These are phyloP conservation scores for Pharmacophagus antenor DNA, from an alignment of 2,888 invertebrate species.

Conservation along the genomic window DNA sequence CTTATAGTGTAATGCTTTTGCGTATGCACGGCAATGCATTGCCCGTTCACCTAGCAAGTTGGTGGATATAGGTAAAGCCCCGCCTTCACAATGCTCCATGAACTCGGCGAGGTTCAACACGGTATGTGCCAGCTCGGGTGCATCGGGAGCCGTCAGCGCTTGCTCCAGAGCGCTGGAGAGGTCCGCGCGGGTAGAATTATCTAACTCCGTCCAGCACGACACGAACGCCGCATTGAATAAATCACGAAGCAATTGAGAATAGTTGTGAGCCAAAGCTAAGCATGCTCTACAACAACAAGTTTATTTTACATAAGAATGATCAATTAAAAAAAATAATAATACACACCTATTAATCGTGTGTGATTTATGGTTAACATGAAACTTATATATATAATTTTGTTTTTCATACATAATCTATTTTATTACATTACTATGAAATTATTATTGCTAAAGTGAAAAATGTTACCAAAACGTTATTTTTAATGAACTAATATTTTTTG, in stretches of 20 bases:
- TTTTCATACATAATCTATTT: no score
- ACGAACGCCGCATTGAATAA: slow-evolving; percentile 99
- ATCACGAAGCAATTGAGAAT: slow-evolving; percentile 96
- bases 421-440: no score
- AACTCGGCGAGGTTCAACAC: slow-evolving; percentile 98
- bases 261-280: slow-evolving; percentile 94
- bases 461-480: no score
- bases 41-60: slow-evolving; percentile 94
- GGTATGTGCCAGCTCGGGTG: slow-evolving; percentile 97
- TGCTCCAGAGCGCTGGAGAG: slow-evolving; percentile 92
- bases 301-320: background rate
- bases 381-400: no score
- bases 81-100: slow-evolving; percentile 99
- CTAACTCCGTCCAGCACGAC: slow-evolving; percentile 98
- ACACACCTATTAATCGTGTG: no score
- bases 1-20: slow-evolving; percentile 83
- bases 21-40: slow-evolving; percentile 93
- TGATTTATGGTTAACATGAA: no score
- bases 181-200: slow-evolving; percentile 89
- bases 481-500: no score
- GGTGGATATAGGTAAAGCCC: slow-evolving; percentile 93
- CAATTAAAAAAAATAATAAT: background rate
- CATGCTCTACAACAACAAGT: slow-evolving; percentile 84
- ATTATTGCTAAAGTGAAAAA: no score
- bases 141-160: slow-evolving; percentile 94